Evolutionary conservation across 2,797 vertebrate genomes (phyloP), one percentile per base, ranked within the genome.

Genomic region (Nyctibius grandis): DNA sequence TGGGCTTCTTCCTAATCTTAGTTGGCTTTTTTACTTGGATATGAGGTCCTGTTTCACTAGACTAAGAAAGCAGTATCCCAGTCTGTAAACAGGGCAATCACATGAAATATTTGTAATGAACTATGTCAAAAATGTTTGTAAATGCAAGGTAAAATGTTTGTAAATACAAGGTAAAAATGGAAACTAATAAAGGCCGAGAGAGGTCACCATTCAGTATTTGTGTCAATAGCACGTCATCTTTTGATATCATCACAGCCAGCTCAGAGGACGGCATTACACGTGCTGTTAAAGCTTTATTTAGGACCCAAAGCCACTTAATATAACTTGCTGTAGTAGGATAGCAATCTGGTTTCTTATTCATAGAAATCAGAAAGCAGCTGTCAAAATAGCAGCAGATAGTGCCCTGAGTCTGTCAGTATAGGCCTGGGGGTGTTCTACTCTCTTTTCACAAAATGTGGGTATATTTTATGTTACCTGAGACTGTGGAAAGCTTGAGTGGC

Each of bases 391-490:
- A 13, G n/a, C 47, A 63, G 12, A 17, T 23, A 26, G 21, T 26
- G 17, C 40, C 40, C 34, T 4, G 18, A 22, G 38, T 21, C 23
- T 74, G 26, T 6, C 34, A 11, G 0, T 2, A 4, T 1, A n/a
- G 47, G 12, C 17, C 26, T 15, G 22, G 38, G 42, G 18, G 8
- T 6, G 40, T 47, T 40, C 14, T 45, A 0, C 15, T 34, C 13
- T 19, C 19, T 16, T 29, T 19, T n/a, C 12, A 9, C 12, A 18
- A n/a, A 70, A 33, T 7, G 2, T 14, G 45, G 3, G 7, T 40
- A 11, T 56, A 0, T 2, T 67, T 63, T 47, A 9, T 7, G 5
- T 96, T 97, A 98, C 98, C 97, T 98, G 97, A 12, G 97, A 95
- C 28, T 96, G 95, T 7, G 94, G 83, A 4, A 97, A 89, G 65